phyloP scores from a whole-genome alignment of 2,113 vertebrate genomes.

The Ammodytes dubius region DNA sequence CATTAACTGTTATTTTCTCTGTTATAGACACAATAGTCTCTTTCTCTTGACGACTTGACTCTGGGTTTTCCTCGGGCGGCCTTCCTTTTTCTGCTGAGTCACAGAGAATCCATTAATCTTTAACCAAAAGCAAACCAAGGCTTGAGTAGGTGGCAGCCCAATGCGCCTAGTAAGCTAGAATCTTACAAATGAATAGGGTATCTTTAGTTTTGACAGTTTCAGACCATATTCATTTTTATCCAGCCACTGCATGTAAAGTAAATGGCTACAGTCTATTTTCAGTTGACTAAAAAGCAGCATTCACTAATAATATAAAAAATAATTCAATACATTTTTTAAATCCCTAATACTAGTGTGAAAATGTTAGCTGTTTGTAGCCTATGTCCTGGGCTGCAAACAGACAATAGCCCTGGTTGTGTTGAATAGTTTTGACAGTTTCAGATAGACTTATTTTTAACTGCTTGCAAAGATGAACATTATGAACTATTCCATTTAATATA shows the following conservation, averaged over 20 bases:
- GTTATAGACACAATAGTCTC: conserved; percentile 14
- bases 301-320: not conserved
- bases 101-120: conserved; percentile 71
- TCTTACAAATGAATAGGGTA: conserved; percentile 14
- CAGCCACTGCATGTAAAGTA: not conserved
- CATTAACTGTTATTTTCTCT: not conserved
- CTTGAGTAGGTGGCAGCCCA: conserved; percentile 22
- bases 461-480: too few relatives aligned
- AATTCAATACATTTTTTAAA: too few relatives aligned
- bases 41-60: conserved; percentile 32
- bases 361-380: not conserved
- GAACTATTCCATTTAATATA: too few relatives aligned
- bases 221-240: not conserved
- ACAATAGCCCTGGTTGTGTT: conserved; percentile 16
- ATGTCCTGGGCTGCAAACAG: not conserved
- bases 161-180: conserved; percentile 10
- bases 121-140: conserved; percentile 55
- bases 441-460: too few relatives aligned
- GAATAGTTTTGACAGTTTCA: too few relatives aligned
- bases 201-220: conserved; percentile 14
- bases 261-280: not conserved
- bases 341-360: not conserved
- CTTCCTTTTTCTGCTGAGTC: conserved; percentile 69
- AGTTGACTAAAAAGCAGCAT: not conserved
- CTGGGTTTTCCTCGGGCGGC: conserved; percentile 20